phyloP scores from a whole-genome alignment of 2,797 vertebrate genomes.

The Cynodonichthys magdalenae region DNA sequence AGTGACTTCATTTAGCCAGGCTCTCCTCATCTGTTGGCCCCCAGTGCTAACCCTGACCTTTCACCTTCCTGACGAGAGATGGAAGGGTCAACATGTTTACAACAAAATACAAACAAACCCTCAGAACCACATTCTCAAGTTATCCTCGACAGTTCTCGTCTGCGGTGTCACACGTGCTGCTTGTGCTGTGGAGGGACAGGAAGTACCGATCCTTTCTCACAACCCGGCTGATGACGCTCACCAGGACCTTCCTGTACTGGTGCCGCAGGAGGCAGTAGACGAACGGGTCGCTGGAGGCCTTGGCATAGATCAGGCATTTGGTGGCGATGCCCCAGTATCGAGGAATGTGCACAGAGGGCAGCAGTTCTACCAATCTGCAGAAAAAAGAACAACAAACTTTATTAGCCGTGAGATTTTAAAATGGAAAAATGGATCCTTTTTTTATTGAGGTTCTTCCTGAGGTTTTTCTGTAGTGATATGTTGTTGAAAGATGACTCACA shows the following conservation, averaged over 20 bases:
- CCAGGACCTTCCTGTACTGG: slow-evolving; percentile 84
- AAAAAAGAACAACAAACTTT: background rate
- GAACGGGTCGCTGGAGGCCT: slow-evolving; percentile 83
- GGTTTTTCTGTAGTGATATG: background rate
- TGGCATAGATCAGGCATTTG: slow-evolving; percentile 85
- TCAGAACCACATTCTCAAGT: slow-evolving; percentile 31
- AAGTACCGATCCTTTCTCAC: slow-evolving; percentile 77
- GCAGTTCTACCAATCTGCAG: slow-evolving; percentile 82
- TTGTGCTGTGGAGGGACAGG: slow-evolving; percentile 75
- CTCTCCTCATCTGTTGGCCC: slow-evolving; percentile 15
- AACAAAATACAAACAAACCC: background rate
- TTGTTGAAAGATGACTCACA: no score
- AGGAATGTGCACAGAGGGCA: slow-evolving; percentile 80
- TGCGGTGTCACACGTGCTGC: slow-evolving; percentile 79
- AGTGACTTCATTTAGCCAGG: slow-evolving; percentile 28
- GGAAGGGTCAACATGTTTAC: background rate
- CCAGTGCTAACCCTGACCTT: slow-evolving; percentile 14
- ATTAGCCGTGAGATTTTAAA: no score
- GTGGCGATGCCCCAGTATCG: slow-evolving; percentile 83
- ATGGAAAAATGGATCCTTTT: background rate
- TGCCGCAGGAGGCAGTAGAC: slow-evolving; percentile 84
- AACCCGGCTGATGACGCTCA: slow-evolving; percentile 73
- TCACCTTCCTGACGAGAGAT: slow-evolving; percentile 20
- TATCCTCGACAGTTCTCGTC: slow-evolving; percentile 73
- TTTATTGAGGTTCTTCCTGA: background rate